Base-by-base conservation (phyloP, 2,888 invertebrate genomes). In the Ephialtes manifestator region DNA sequence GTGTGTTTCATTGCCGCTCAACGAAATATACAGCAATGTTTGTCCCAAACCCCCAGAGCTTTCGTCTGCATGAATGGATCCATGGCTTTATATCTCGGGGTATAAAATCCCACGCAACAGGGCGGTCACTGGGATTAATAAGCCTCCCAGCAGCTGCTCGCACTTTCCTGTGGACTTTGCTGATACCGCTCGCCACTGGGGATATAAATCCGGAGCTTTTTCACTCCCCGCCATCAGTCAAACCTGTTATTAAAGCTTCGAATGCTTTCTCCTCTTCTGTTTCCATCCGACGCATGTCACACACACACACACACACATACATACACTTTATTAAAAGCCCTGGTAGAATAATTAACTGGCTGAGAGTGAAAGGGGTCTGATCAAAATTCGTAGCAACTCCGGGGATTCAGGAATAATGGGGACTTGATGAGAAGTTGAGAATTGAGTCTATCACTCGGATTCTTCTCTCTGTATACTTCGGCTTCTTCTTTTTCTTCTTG, bases 181-280 rank as follows among this genome's bases (percentile, higher is more conserved):
- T 75, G 79, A 83, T 83, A 79, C 75, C 74, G 70, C 18, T 39
- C 55, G 74, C 63, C 74, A 74, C 74, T 31, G 51, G 83, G 74
- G 53, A 77, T 55, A 51, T 58, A 79, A 79, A 79, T 83, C 46
- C 78, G 24, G 15, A 63, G 78, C 60, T 75, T 83, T 83, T 83
- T 75, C 79, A 68, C 68, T 75, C 74, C 4, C 48, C 24, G 51
- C 39, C 39, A 68, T 53, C 60, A 35, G 43, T 79, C 72, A 43
- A 78, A 74, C n/a, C 39, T 15, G 43, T 70, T 75, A 75, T 79
- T 75, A 70, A 60, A 63, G 60, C 46, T 53, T 39, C 68, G 31
- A 20, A 51, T 28, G 28, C 63, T 67, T 58, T 63, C 67, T n/a
- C 31, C 35, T 39, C 20, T 24, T 39, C 13, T 11, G 11, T 20